Conservation (phyloP, 2,797 vertebrate species). For the Rhabdomys pumilio region DNA sequence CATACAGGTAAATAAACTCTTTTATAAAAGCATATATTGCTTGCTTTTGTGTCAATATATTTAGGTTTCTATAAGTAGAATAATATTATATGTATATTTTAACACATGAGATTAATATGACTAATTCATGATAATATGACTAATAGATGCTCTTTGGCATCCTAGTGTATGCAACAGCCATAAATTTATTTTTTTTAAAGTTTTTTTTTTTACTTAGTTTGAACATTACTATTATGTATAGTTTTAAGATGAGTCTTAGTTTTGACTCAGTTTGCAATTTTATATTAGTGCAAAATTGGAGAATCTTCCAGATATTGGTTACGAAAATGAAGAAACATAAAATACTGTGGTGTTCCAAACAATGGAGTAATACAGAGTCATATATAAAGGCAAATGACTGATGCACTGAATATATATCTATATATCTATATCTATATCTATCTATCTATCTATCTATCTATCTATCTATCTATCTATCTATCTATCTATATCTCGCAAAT, state of each 20-base stretch:
- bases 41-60: conserved; percentile 22
- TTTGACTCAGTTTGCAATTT: neutral
- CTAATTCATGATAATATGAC: neutral
- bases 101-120: neutral
- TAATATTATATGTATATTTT: neutral
- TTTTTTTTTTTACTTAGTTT: neutral
- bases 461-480: no score
- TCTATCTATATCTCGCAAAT: neutral
- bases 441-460: no score
- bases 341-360: neutral
- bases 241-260: neutral
- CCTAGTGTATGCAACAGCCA: neutral
- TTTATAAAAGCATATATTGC: neutral
- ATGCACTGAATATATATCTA: neutral
- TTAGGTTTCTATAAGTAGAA: conserved; percentile 35
- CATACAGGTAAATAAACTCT: neutral
- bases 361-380: neutral
- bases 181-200: conserved; percentile 24
- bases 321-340: neutral
- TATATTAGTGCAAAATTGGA: neutral
- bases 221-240: neutral
- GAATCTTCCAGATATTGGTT: neutral
- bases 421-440: no score
- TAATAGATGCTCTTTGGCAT: neutral
- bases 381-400: neutral